Evolutionary conservation across 2,888 invertebrate genomes (phyloP).

Genomic region (Calliopum simillimum): DNA sequence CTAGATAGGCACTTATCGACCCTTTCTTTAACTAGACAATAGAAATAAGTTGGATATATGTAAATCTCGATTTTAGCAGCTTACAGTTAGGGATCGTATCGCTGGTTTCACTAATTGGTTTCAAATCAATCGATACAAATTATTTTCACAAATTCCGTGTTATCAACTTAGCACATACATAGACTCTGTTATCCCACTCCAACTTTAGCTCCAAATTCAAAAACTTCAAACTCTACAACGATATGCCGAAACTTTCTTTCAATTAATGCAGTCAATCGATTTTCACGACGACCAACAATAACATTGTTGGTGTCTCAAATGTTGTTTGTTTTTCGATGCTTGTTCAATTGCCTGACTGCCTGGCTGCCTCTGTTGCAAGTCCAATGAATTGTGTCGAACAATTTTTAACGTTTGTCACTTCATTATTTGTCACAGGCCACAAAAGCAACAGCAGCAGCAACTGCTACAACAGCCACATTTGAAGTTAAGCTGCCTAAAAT

Average conservation of each 20-base stretch:
- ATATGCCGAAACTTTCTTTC: constrained; percentile 30
- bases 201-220: too few relatives aligned
- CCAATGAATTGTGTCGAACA: constrained; percentile 36
- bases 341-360: neutral
- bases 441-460: constrained; percentile 1
- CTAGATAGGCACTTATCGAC: too few relatives aligned
- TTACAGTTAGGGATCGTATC: too few relatives aligned
- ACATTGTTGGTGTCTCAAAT: neutral
- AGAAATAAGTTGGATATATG: too few relatives aligned
- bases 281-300: constrained; percentile 20
- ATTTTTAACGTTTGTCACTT: constrained; percentile 43
- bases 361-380: neutral
- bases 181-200: too few relatives aligned
- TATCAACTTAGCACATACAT: too few relatives aligned
- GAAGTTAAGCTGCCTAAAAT: neutral
- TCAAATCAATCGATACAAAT: too few relatives aligned
- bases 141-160: too few relatives aligned
- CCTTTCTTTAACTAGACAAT: too few relatives aligned
- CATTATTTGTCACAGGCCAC: constrained; percentile 34
- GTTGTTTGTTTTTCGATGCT: neutral
- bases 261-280: constrained; percentile 31
- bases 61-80: too few relatives aligned
- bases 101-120: too few relatives aligned
- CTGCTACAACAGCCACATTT: constrained; percentile 7
- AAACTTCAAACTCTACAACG: too few relatives aligned